These are phyloP conservation scores for Lasioglossum morio DNA, from an alignment of 2,888 invertebrate genomes.

Conservation along the genomic window DNA sequence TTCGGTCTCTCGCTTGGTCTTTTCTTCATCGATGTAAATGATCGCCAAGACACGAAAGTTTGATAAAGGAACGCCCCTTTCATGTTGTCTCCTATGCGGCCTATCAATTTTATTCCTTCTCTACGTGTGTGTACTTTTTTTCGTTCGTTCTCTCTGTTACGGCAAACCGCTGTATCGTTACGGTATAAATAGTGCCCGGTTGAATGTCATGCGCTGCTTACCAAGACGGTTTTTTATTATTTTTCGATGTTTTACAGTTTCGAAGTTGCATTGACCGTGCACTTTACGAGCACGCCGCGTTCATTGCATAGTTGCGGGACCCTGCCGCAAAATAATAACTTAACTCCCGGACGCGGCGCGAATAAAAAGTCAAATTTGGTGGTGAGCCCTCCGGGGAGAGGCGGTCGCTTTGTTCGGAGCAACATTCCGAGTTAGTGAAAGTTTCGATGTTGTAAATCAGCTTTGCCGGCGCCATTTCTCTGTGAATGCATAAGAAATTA, in stretches of 20 bases:
- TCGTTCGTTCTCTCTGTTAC: background rate
- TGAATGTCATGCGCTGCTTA: slow-evolving; percentile 14
- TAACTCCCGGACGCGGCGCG: slow-evolving; percentile 22
- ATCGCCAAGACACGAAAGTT: slow-evolving; percentile 14
- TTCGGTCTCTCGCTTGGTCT: background rate
- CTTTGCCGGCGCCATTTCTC: slow-evolving; percentile 3
- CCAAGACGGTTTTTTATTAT: background rate
- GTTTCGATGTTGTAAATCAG: slow-evolving; percentile 41
- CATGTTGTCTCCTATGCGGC: slow-evolving; percentile 36
- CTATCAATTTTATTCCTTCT: slow-evolving; percentile 47
- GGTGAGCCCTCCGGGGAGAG: slow-evolving; percentile 2
- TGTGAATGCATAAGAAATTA: slow-evolving; percentile 24
- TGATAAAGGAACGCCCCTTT: slow-evolving; percentile 44
- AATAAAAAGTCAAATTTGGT: slow-evolving; percentile 45
- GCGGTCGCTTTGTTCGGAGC: slow-evolving; percentile 4
- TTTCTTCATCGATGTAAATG: background rate
- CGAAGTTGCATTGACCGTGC: slow-evolving; percentile 25
- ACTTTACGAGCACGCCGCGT: slow-evolving; percentile 7
- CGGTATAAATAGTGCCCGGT: slow-evolving; percentile 37
- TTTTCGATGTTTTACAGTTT: slow-evolving; percentile 14
- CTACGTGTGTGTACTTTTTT: background rate
- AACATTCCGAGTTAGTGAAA: slow-evolving; percentile 22
- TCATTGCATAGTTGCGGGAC: slow-evolving; percentile 6
- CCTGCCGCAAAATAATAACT: slow-evolving; percentile 43
- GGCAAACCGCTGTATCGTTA: slow-evolving; percentile 3